phyloP scores from a whole-genome alignment of 1,140 invertebrate species.

The Temnothorax nylanderi region DNA sequence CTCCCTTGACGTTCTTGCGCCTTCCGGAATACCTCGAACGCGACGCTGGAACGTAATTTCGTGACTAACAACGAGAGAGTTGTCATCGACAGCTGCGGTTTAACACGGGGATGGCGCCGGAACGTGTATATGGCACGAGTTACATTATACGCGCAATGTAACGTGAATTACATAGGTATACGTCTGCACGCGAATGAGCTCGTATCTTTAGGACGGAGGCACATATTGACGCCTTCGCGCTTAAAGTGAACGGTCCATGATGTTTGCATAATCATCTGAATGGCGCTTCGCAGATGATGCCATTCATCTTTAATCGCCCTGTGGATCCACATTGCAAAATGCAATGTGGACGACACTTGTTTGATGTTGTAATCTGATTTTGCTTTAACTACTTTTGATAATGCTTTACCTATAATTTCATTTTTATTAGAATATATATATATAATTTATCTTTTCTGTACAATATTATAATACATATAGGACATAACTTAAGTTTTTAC shows the following conservation, averaged over 20 bases:
- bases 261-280: conserved; percentile 42
- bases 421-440: neutral
- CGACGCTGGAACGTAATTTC: conserved; percentile 55
- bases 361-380: neutral
- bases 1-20: conserved; percentile 52
- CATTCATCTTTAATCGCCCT: conserved; percentile 25
- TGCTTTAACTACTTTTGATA: neutral
- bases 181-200: conserved; percentile 33
- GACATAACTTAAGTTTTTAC: neutral
- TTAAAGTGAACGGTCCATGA: conserved; percentile 47
- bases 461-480: neutral
- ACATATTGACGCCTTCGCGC: conserved; percentile 26
- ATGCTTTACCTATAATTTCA: neutral
- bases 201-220: conserved; percentile 44
- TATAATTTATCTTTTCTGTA: neutral
- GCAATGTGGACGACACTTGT: neutral
- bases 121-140: conserved; percentile 53
- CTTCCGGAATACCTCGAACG: conserved; percentile 57
- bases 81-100: conserved; percentile 62
- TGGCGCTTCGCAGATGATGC: neutral
- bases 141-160: conserved; percentile 59
- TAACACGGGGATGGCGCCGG: conserved; percentile 42
- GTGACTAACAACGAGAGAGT: conserved; percentile 60
- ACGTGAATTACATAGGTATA: conserved; percentile 60
- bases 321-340: neutral